Evolutionary conservation across 2,888 invertebrate genomes (phyloP), one percentile per base, ranked within the genome.

Genomic region (Keiferia lycopersicella): DNA sequence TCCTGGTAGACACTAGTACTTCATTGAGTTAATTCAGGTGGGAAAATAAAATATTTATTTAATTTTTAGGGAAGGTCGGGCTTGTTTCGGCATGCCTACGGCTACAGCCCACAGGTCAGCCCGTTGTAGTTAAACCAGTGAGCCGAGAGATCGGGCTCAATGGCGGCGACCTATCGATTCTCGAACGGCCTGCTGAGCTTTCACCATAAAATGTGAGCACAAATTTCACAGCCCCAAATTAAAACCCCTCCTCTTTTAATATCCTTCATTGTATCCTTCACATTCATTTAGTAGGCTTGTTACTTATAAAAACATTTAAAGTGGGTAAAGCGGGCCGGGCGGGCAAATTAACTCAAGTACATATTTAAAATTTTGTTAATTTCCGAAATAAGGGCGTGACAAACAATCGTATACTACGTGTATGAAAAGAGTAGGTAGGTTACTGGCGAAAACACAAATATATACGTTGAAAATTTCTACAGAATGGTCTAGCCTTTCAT

Each of bases 101-200:
- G 65, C 66, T 64, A 68, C 68, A 67, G 67, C 45, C n/a, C n/a
- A 7, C 45, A 45, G 45, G 45, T 6, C 45, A n/a, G 45, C 71
- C 73, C 73, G 71, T 76, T 80, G 72, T 69, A 71, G 72, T 73
- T 71, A 77, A 81, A 73, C 69, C 84, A 85, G 74, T 85, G 83
- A 80, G 83, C 84, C 85, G 85, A 77, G 75, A 78, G 76, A 81
- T 77, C 77, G 80, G 73, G 69, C 66, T 71, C 69, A 66, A 71
- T 71, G 68, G 66, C 68, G 73, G 64, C 69, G 70, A 65, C 67
- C 67, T 73, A 79, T 79, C 72, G 79, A 79, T 79, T 75, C 69
- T 66, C 56, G 66, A 65, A 62, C 67, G 66, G 64, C 66, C 65
- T 65, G 64, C 66, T 66, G 62, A 68, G 63, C 64, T 61, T 67